Percentiles rank a stretch among this genome's conserved stretches.
phyloP scores from a whole-genome alignment of 2,113 vertebrate genomes.

The Illadopsis cleaveri region DNA sequence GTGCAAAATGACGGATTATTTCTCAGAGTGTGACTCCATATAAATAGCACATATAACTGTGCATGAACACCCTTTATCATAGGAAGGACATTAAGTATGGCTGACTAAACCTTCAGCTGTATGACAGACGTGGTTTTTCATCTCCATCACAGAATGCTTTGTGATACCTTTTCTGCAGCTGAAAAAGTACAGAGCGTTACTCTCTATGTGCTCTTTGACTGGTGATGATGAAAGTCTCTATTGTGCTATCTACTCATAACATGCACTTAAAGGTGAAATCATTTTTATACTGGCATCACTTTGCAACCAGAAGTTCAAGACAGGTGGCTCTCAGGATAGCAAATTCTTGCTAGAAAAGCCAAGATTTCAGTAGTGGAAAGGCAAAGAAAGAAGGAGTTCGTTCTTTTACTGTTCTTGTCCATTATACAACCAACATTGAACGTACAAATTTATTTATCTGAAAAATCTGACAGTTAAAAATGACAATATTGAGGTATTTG shows the following conservation, averaged over 20 bases:
- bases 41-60: background rate
- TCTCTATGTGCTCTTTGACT: background rate
- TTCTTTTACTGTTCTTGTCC: background rate
- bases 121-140: background rate
- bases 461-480: background rate
- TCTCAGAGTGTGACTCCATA: background rate
- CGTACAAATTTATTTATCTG: background rate
- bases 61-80: background rate
- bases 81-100: background rate
- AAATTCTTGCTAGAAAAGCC: background rate
- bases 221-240: background rate
- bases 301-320: constrained; percentile 13
- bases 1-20: background rate
- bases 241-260: constrained; percentile 6
- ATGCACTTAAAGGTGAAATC: background rate
- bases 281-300: background rate
- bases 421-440: background rate
- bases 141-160: background rate
- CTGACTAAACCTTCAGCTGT: constrained; percentile 9
- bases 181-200: background rate
- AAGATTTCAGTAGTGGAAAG: background rate
- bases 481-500: background rate
- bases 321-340: background rate
- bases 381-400: background rate
- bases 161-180: background rate